Evolutionary conservation across 2,888 invertebrate species (phyloP).

Genomic region (Crepidodera aurea): DNA sequence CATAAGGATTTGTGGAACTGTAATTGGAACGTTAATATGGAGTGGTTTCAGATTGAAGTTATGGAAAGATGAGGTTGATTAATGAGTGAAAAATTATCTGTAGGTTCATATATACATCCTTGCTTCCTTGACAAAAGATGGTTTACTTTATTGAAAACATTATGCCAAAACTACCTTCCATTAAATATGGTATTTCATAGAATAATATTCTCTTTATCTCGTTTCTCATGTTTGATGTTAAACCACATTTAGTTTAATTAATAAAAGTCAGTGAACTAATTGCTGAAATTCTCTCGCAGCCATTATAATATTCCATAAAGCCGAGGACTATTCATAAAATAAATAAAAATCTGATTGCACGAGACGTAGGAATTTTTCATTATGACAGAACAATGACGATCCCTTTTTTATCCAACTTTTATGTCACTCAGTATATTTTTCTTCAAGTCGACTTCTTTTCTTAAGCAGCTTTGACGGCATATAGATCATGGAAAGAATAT

Average conservation of each 20-base stretch:
- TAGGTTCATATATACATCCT: too few relatives aligned
- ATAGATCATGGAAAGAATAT: background rate
- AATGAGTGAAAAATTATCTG: too few relatives aligned
- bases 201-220: too few relatives aligned
- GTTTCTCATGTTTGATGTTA: too few relatives aligned
- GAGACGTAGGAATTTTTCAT: conserved; percentile 5
- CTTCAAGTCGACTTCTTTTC: background rate
- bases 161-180: too few relatives aligned
- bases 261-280: conserved; percentile 1
- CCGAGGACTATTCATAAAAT: background rate
- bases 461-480: background rate
- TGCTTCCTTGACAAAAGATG: too few relatives aligned
- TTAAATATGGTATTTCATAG: too few relatives aligned
- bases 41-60: too few relatives aligned
- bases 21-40: too few relatives aligned
- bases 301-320: conserved; percentile 1
- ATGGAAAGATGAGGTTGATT: too few relatives aligned
- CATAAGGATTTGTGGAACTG: too few relatives aligned
- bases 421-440: conserved; percentile 4
- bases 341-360: background rate
- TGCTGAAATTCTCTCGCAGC: background rate
- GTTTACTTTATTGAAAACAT: too few relatives aligned
- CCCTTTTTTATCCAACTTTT: background rate
- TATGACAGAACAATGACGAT: background rate
- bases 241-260: background rate